Evolutionary conservation across 2,797 vertebrate genomes (phyloP).

Genomic region (Microchirus variegatus): DNA sequence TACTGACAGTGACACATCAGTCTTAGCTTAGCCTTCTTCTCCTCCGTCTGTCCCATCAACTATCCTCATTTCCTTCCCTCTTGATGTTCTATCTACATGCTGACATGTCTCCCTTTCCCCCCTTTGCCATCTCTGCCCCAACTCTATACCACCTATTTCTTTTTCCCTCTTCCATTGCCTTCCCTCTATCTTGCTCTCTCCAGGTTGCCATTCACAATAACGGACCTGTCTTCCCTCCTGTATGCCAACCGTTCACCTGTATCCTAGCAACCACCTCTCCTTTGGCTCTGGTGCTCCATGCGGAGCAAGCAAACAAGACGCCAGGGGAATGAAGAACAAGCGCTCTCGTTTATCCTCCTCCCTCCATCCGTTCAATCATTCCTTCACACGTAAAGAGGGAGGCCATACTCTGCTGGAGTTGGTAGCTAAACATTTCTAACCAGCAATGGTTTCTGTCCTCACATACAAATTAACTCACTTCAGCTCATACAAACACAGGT

Average conservation of each 20-base stretch:
- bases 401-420: constrained; percentile 47
- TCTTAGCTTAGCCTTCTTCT: constrained; percentile 30
- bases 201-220: constrained; percentile 70
- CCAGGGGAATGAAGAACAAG: constrained; percentile 75
- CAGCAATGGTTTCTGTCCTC: constrained; percentile 19
- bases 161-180: constrained; percentile 21
- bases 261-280: constrained; percentile 87
- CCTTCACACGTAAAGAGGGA: constrained; percentile 68
- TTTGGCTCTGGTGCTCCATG: constrained; percentile 74
- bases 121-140: constrained; percentile 55
- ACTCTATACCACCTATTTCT: constrained; percentile 41
- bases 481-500: constrained; percentile 12
- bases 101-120: constrained; percentile 57
- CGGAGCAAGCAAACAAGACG: constrained; percentile 77
- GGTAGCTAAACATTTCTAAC: constrained; percentile 23
- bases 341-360: constrained; percentile 71
- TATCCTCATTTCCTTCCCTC: constrained; percentile 44
- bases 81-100: constrained; percentile 34
- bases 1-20: constrained; percentile 62
- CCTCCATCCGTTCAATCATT: constrained; percentile 69
- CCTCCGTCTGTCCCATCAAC: constrained; percentile 45
- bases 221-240: constrained; percentile 74
- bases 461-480: constrained; percentile 14
- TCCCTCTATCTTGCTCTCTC: constrained; percentile 62
- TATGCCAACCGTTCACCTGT: constrained; percentile 84